Base-by-base conservation (phyloP, 2,113 vertebrate genomes). In the Lasiurus cinereus region DNA sequence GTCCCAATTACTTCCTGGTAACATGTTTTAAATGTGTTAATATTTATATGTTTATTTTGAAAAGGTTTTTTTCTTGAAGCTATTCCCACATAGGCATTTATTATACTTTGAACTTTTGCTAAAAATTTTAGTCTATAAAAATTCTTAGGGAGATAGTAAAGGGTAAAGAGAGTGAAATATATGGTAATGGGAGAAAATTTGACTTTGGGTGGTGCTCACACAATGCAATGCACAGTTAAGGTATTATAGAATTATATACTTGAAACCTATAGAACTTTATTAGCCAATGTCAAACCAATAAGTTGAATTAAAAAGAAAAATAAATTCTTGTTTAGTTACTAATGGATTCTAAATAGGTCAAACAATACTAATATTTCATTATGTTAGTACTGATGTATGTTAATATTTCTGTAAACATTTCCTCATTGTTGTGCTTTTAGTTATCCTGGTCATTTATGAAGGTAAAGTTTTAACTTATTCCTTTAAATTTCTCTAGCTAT, bases 1-100 rank as follows among this genome's bases (percentile, higher is more conserved):
- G 99, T 99, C 96, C 89, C 94, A 94, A 48, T 33, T 83, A n/a
- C 2, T 89, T 88, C 27, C 52, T 90, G 91, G 69, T 95, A 84
- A 80, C 70, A 82, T 33, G 27, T 88, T 94, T 94, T 91, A 80
- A 69, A 48, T 92, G 78, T 90, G 67, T 94, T 91, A 31, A 74
- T 94, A 90, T 91, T 82, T 87, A 24, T 93, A 27, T 86, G 92
- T 93, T 91, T 94, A 85, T 92, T 73, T 94, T 92, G 52, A 33
- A 93, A 82, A 36, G 22, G 36, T 52, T 39, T 92, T 92, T 84
- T 33, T 72, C 39, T 88, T n/a, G 43, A 84, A 90, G 43, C n/a
- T 88, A 29, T 80, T 70, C 43, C 54, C 69, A 73, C 33, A 27
- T 78, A 54, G 69, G 29, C 74, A 22, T 74, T 84, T 84, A 67